Evolutionary conservation across 2,113 vertebrate genomes (phyloP), one percentile per base, ranked within the genome.

Genomic region (Ursus arctos): DNA sequence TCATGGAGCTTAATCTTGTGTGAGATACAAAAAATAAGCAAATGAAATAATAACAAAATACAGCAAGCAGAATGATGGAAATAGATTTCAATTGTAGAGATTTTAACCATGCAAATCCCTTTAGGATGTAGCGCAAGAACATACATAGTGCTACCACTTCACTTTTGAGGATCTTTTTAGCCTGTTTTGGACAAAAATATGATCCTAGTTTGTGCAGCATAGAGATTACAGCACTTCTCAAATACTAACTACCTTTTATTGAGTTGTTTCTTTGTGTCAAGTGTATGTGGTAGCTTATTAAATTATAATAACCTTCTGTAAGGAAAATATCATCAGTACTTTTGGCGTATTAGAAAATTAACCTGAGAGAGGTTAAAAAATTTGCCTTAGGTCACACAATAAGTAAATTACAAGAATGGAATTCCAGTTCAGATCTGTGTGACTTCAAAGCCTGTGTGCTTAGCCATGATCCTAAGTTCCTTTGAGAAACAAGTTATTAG

Each of bases 161-260:
- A 69, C 51, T 79, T 92, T 88, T 63, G 59, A 77, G 77, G 49
- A 71, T 28, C 19, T 24, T 24, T 49, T 79, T 79, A 79, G 33
- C 40, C 83, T 76, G 67, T 49, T 76, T 40, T 88, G 33, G 49
- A 40, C 77, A 82, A 82, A 94, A 69, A 51, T 19, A 21, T 57
- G 47, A 88, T 43, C 88, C 51, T 83, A 14, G 24, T 67, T 79
- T 53, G n/a, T 76, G 33, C 53, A 43, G 21, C 4, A 51, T 51
- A 74, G 76, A 51, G 26, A 11, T 40, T 93, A 57, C 0, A 74
- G 11, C 31, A 80, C 28, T 83, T 84, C 18, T 43, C n/a, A 84
- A 95, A 69, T 89, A 92, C 79, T 65, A 93, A 49, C 69, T 80
- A 36, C n/a, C 13, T 85, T 71, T 88, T 80, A n/a, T 24, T 89